Base-by-base conservation (phyloP, 2,888 invertebrate genomes). In the Notodonta dromedarius region DNA sequence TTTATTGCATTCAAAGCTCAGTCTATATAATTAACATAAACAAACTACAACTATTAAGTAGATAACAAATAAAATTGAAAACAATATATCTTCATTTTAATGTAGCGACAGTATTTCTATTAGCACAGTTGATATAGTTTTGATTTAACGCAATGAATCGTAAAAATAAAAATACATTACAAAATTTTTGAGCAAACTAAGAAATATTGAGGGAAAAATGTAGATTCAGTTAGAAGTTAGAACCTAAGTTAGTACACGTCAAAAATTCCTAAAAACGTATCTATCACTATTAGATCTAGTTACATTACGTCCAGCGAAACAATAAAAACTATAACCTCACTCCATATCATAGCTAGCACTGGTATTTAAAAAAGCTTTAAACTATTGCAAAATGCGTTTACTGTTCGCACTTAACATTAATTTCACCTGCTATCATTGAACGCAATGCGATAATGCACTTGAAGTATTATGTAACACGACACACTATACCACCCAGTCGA, bases 381-480 rank as follows among this genome's bases (percentile, higher is more conserved):
- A 66, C 48, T 52, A 61, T 67, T 69, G 67, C 61, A 57, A 65
- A 69, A 68, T 60, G 66, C 73, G 62, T 66, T 61, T 46, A 58
- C 58, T 60, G 63, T 61, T 69, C 68, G 65, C 71, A 76, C 77
- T 78, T 78, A 73, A 66, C 66, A 70, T 72, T 71, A 77, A 77
- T 77, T 72, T 73, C 69, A 62, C 68, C 67, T 65, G 68, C 72
- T 77, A 77, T 70, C 75, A 74, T 70, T 60, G 60, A 69, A 69
- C 63, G 65, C 72, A 73, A 65, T 57, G 62, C 59, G 56, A 68
- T 71, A 66, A 69, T 73, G 65, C 66, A 68, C 68, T 69, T 61
- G 52, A 60, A 57, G 13, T 54, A 61, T 68, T 59, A 60, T 54
- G 56, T 63, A 57, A 57, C 52, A 35, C 4, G 54, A 39, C 14